Evolutionary conservation across 2,113 vertebrate genomes (phyloP).

Genomic region (Lophura nycthemera): DNA sequence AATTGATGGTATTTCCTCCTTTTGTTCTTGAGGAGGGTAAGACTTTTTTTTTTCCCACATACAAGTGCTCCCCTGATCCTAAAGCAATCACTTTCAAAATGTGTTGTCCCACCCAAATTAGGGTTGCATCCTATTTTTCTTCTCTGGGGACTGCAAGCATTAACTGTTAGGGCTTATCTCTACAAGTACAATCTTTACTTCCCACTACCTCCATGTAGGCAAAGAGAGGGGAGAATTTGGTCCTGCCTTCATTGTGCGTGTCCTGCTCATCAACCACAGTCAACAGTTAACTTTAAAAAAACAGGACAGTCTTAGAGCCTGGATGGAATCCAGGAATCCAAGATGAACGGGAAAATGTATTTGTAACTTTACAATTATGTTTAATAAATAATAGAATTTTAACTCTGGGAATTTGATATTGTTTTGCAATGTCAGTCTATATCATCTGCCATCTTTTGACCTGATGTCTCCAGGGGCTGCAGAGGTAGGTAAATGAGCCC

Average conservation of each 20-base stretch:
- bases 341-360: background rate
- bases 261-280: background rate
- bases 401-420: background rate
- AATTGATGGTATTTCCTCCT: conserved; percentile 60
- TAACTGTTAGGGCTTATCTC: background rate
- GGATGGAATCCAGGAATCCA: background rate
- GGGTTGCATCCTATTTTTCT: conserved; percentile 21
- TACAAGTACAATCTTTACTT: background rate
- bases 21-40: conserved; percentile 52
- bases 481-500: conserved; percentile 20
- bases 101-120: conserved; percentile 40
- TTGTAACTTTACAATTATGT: background rate
- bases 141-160: background rate
- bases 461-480: background rate
- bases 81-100: conserved; percentile 33
- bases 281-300: background rate
- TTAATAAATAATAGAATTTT: background rate
- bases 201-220: background rate
- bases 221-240: background rate
- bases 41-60: background rate
- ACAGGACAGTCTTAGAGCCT: background rate
- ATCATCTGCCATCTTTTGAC: background rate
- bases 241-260: background rate
- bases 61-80: conserved; percentile 27
- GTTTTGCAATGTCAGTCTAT: background rate